Base-by-base conservation (phyloP, 2,888 invertebrate genomes). In the Elmis aenea region DNA sequence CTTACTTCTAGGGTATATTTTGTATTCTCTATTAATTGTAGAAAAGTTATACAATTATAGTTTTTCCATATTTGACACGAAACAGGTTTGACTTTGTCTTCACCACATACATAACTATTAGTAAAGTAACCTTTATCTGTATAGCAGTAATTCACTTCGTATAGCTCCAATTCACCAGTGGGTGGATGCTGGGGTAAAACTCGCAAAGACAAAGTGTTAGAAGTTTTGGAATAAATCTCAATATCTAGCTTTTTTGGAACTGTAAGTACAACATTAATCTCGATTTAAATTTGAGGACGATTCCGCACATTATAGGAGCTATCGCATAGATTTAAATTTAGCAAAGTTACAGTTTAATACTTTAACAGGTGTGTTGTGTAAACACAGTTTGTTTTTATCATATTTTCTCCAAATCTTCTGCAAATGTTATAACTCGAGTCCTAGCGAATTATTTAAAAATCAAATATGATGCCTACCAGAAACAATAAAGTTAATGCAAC, bases 181-280 rank as follows among this genome's bases (percentile, higher is more conserved):
- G 58, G 58, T 2, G 59, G 59, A 49, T 50, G 45, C 3, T 59
- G 59, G 24, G 53, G 46, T 28, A 28, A 27, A 51, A 58, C 57
- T 20, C 55, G 44, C 13, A 60, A 5, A 2, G 50, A 51, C 16
- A 59, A 40, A 3, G 35, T 50, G 14, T 13, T 32, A n/a, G 26
- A 14, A 16, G 46, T 48, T 15, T 42, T 48, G 11, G 55, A 50
- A 37, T 42, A 50, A 10, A 42, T 34, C 12, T 28, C 31, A 12
- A 55, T 26, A 10, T 46, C 31, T 28, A 24, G 20, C 1, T 15
- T 10, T 3, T 28, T 16, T 11, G 42, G 44, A 15, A 26, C 38
- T 29, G 13, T 23, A 28, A 37, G 11, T 8, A 11, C 2, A 20
- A n/a, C n/a, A n/a, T n/a, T n/a, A n/a, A n/a, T n/a, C n/a, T n/a